These are phyloP conservation scores for Nesoenas mayeri DNA, from an alignment of 2,113 vertebrate species.

Conservation along the genomic window DNA sequence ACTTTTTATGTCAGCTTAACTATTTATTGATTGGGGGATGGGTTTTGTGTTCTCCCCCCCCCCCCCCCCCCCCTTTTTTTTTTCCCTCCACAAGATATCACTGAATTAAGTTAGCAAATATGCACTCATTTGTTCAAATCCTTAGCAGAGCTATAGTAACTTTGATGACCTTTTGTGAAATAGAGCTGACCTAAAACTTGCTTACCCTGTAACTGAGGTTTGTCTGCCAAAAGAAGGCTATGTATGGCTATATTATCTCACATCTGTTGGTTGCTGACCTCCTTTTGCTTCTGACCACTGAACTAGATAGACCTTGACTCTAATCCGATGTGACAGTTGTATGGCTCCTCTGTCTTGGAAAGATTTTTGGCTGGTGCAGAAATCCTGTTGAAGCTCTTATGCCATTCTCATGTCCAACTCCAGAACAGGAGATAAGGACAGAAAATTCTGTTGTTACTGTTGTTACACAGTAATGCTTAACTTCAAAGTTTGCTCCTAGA, in stretches of 20 bases:
- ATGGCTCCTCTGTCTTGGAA: neutral
- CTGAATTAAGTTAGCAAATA: neutral
- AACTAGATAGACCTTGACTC: neutral
- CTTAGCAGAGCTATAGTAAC: neutral
- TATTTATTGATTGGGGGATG: neutral
- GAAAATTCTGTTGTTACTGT: neutral
- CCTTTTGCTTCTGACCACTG: conserved; percentile 16
- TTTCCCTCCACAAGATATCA: neutral
- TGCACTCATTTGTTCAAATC: neutral
- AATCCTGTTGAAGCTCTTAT: neutral
- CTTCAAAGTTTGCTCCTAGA: neutral
- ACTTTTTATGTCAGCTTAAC: neutral
- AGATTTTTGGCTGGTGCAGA: neutral
- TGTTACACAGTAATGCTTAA: neutral
- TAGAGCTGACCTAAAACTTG: neutral
- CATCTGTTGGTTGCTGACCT: conserved; percentile 22
- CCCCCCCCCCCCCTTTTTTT: neutral
- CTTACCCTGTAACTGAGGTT: neutral
- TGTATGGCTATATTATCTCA: neutral
- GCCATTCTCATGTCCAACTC: neutral
- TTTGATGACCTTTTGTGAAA: neutral
- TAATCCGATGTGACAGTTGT: neutral
- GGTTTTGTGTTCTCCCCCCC: rapidly evolving
- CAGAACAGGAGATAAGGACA: neutral
- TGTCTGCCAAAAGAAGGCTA: neutral